Evolutionary conservation across 2,797 vertebrate genomes (phyloP), one percentile per base, ranked within the genome.

Genomic region (Gila robusta): DNA sequence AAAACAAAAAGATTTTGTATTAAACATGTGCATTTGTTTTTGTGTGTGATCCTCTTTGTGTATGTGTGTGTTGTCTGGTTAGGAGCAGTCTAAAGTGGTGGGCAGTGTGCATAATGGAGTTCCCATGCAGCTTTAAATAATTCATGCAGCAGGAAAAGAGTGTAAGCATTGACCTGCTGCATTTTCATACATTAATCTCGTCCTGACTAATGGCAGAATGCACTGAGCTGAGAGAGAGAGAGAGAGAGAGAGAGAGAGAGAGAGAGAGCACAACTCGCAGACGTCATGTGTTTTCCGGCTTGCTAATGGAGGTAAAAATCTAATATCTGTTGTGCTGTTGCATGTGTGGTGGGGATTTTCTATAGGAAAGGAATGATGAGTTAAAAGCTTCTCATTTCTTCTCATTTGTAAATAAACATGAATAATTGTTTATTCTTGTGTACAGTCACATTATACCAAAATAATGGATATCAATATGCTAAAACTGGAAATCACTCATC

Each of bases 161-260:
- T 81, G 56, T 72, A 87, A 90, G 88, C 79, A 86, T 83, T 86
- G 79, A 87, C 71, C 89, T 92, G 66, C 81, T 77, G 89, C 87
- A 90, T 91, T 90, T 89, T 90, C 88, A 90, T 89, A 88, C 88
- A 89, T 91, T 90, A 91, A 88, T 89, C 89, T 89, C 81, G 1
- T 41, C 59, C 72, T 74, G 72, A 79, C 90, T 90, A 90, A 89
- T 90, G 88, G 86, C 71, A 70, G 72, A 84, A 84, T 39, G 59
- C 56, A 64, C 28, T 79, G 87, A 83, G 70, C 37, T 77, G 85
- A 70, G 71, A 28, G 49, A 37, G 17, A 64, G 62, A 72, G n/a
- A 44, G 66, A 72, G 62, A 78, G 82, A 83, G 83, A 78, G 35
- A 83, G 49, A 70, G 76, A 69, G 79, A 83, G 44, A 73, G 76